Evolutionary conservation across 1,140 invertebrate genomes (phyloP).

Genomic region (Euwallacea fornicatus): DNA sequence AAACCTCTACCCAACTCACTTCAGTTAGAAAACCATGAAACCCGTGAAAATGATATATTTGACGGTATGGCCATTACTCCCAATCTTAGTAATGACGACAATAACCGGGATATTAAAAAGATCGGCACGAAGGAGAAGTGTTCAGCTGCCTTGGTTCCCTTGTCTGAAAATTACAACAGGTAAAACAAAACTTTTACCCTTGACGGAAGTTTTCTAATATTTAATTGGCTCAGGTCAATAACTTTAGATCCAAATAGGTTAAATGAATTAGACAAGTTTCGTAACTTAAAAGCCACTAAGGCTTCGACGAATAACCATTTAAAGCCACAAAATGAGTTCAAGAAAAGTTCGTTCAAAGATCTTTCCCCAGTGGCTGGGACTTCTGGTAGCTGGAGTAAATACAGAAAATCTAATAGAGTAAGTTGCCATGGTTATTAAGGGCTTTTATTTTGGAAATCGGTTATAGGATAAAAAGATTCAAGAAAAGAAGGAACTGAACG

Average conservation of each 20-base stretch:
- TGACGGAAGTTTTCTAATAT: no score
- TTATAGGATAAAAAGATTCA: conserved; percentile 17
- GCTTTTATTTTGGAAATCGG: background rate
- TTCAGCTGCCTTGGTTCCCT: conserved; percentile 2
- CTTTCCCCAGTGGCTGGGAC: conserved; percentile 5
- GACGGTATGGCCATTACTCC: conserved; percentile 23
- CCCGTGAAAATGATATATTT: conserved; percentile 30
- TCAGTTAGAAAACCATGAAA: conserved; percentile 16
- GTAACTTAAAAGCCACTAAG: conserved; percentile 17
- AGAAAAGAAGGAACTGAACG: conserved; percentile 28
- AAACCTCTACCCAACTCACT: conserved; percentile 4
- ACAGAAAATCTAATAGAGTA: conserved; percentile 13
- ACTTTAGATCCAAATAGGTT: conserved; percentile 29
- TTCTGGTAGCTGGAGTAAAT: conserved; percentile 18
- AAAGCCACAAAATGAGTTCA: conserved; percentile 29
- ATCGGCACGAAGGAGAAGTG: conserved; percentile 21
- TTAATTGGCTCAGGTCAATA: background rate
- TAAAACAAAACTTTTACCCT: background rate
- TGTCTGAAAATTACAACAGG: conserved; percentile 9
- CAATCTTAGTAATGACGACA: conserved; percentile 31
- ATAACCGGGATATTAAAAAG: conserved; percentile 37
- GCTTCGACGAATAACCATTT: conserved; percentile 31
- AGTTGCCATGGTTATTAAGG: background rate
- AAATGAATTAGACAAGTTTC: conserved; percentile 40
- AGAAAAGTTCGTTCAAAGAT: conserved; percentile 17